phyloP scores from a whole-genome alignment of 2,113 vertebrate genomes.

The Lepisosteus osseus region DNA sequence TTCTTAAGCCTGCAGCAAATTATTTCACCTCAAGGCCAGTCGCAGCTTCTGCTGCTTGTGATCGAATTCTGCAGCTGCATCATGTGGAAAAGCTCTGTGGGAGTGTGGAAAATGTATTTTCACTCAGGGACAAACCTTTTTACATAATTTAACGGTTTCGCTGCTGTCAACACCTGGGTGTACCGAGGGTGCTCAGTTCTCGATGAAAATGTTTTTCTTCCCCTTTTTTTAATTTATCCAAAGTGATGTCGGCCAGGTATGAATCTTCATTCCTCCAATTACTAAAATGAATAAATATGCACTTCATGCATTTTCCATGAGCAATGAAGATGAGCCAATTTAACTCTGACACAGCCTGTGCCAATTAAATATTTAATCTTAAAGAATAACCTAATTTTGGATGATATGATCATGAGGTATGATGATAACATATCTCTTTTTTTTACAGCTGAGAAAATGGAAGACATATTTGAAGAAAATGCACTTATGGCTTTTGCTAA shows the following conservation, averaged over 20 bases:
- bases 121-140: conserved; percentile 11
- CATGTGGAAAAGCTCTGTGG: conserved; percentile 8
- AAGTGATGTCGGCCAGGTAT: neutral
- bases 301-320: neutral
- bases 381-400: neutral
- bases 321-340: neutral
- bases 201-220: neutral
- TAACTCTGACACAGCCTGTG: neutral
- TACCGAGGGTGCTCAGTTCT: neutral
- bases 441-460: no score
- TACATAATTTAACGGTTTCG: conserved; percentile 2
- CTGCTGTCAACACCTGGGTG: neutral
- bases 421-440: no score
- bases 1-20: conserved; percentile 10
- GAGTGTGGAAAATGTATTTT: conserved; percentile 4
- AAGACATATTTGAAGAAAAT: no score
- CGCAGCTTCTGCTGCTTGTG: neutral
- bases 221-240: neutral
- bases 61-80: conserved; percentile 9
- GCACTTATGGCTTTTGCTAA: no score
- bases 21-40: conserved; percentile 11
- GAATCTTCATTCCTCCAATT: neutral
- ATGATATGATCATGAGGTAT: no score
- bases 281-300: neutral
- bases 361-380: neutral